Percentiles rank a stretch among this genome's conserved stretches.
Conservation (phyloP, 2,113 vertebrate species). For the Mustela lutreola region DNA sequence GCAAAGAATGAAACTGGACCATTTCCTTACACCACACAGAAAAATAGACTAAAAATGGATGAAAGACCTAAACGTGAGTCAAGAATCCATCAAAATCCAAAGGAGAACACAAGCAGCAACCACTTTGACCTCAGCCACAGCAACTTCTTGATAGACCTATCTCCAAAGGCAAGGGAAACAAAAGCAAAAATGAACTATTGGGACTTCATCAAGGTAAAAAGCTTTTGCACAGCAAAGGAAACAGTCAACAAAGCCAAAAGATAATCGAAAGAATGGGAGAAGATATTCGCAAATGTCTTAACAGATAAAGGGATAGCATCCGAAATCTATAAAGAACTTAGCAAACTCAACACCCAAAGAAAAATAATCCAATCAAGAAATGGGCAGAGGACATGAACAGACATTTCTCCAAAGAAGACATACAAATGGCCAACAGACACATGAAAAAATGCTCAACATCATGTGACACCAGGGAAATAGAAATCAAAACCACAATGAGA, state of each 20-base stretch:
- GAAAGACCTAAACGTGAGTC: neutral
- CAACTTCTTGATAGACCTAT: neutral
- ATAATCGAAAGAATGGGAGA: neutral
- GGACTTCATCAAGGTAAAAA: neutral
- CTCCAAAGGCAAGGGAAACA: neutral
- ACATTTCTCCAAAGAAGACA: neutral
- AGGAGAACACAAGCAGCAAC: neutral
- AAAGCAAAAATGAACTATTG: neutral
- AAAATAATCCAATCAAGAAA: neutral
- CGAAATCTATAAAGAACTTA: neutral
- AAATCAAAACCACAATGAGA: neutral
- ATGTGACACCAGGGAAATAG: neutral
- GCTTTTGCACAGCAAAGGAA: neutral
- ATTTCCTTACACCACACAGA: neutral
- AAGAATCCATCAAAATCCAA: neutral
- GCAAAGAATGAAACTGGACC: neutral
- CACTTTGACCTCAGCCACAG: neutral
- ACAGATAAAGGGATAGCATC: neutral
- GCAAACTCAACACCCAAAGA: neutral
- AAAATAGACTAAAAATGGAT: neutral
- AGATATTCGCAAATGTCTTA: neutral
- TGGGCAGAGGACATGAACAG: neutral
- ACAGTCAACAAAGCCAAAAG: neutral
- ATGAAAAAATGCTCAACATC: neutral
- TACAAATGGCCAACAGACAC: neutral